Percentiles rank a stretch among this genome's conserved stretches.
Conservation (phyloP, 2,888 invertebrate species). For the Halictus ligatus region DNA sequence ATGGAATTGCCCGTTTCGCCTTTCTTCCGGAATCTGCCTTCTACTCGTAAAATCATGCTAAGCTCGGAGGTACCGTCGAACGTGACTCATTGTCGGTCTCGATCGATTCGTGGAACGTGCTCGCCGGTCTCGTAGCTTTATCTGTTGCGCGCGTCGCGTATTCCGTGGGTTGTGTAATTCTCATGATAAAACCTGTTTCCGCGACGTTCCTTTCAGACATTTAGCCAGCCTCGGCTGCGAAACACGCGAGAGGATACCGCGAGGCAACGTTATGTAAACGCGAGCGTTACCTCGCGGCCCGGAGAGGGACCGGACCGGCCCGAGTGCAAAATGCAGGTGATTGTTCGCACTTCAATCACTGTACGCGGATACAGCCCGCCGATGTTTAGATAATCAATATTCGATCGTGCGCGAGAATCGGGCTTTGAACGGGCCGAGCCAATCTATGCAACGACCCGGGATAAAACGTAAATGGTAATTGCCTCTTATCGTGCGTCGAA, state of each 20-base stretch:
- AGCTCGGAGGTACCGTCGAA: neutral
- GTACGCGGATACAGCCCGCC: neutral
- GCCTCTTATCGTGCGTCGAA: neutral
- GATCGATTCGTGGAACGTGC: neutral
- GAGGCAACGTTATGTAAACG: slow-evolving; percentile 2
- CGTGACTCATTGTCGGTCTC: slow-evolving; percentile 7
- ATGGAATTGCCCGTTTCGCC: neutral
- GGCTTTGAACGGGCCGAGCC: neutral
- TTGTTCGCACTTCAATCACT: slow-evolving; percentile 32
- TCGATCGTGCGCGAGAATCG: slow-evolving; percentile 22
- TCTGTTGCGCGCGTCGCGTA: slow-evolving; percentile 18
- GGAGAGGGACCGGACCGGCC: neutral
- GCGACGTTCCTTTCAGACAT: neutral
- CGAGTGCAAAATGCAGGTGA: slow-evolving; percentile 18
- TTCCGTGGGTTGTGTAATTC: slow-evolving; percentile 20
- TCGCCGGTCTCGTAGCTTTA: neutral
- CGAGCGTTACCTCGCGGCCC: neutral
- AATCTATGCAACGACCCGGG: neutral
- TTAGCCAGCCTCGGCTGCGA: neutral
- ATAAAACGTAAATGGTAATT: neutral
- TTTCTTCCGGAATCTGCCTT: neutral
- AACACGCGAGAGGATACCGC: neutral
- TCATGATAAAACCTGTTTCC: slow-evolving; percentile 1
- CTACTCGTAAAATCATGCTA: neutral
- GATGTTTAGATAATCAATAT: slow-evolving; percentile 41